Conservation (phyloP, 2,113 vertebrate genomes). For the Hiodon tergisus region DNA sequence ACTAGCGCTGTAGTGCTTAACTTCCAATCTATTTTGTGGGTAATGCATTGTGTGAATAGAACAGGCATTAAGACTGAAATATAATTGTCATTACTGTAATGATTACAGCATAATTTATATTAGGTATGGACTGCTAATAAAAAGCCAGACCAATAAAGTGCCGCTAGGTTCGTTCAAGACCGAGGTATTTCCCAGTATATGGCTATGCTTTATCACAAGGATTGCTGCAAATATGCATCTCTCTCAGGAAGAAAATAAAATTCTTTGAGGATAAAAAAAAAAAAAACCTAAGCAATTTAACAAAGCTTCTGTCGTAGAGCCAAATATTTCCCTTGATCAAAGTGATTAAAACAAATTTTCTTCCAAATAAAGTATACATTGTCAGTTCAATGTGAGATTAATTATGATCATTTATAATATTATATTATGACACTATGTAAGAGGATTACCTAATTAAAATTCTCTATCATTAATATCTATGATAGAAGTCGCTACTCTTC, state of each 20-base stretch:
- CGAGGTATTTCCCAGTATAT: slow-evolving; percentile 50
- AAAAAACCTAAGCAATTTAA: background rate
- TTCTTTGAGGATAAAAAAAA: slow-evolving; percentile 53
- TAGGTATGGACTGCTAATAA: slow-evolving; percentile 51
- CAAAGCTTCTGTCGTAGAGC: slow-evolving; percentile 25
- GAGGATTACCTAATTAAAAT: slow-evolving; percentile 48
- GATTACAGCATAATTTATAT: slow-evolving; percentile 46
- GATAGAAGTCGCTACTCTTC: slow-evolving; percentile 39
- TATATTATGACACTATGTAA: slow-evolving; percentile 46
- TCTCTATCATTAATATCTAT: slow-evolving; percentile 51
- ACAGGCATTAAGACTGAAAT: slow-evolving; percentile 46
- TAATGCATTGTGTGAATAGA: slow-evolving; percentile 28
- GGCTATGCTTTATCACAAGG: slow-evolving; percentile 45
- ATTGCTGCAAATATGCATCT: slow-evolving; percentile 56
- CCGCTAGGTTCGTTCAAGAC: slow-evolving; percentile 45
- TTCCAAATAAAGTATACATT: slow-evolving; percentile 29
- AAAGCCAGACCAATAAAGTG: slow-evolving; percentile 47
- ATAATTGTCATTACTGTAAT: slow-evolving; percentile 56
- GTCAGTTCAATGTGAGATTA: slow-evolving; percentile 45
- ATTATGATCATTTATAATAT: slow-evolving; percentile 55
- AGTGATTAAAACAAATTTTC: slow-evolving; percentile 35
- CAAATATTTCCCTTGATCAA: slow-evolving; percentile 35
- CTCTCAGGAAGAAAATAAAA: slow-evolving; percentile 46
- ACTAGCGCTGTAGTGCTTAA: background rate
- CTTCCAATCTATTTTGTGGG: background rate